These are phyloP conservation scores for Syrista parreyssii DNA, from an alignment of 2,888 invertebrate genomes.

Conservation along the genomic window DNA sequence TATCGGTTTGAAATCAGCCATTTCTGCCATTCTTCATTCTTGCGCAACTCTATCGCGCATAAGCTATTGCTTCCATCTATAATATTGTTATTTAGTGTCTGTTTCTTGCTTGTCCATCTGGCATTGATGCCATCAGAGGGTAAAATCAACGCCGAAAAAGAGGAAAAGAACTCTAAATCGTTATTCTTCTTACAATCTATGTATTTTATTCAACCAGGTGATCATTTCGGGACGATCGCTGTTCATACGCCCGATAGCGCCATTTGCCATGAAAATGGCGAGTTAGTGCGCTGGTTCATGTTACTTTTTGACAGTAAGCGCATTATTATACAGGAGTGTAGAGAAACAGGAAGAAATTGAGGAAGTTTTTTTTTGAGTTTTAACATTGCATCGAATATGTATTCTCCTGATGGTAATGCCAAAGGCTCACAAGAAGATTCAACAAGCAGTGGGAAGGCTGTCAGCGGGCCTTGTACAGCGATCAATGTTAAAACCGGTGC, in stretches of 20 bases:
- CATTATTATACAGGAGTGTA: conserved; percentile 28
- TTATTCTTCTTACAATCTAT: background rate
- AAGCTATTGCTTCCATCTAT: background rate
- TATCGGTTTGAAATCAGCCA: background rate
- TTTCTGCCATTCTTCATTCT: background rate
- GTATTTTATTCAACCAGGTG: background rate
- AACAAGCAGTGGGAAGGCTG: background rate
- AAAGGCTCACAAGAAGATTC: background rate
- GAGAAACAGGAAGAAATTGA: conserved; percentile 18
- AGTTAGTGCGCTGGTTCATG: conserved; percentile 29
- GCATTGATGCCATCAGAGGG: background rate
- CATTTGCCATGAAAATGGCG: conserved; percentile 31
- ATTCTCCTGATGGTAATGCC: conserved; percentile 13
- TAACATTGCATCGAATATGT: conserved; percentile 25
- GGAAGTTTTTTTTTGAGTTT: background rate
- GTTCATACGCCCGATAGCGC: background rate
- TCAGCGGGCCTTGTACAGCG: conserved; percentile 29
- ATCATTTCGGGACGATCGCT: background rate
- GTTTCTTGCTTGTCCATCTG: background rate
- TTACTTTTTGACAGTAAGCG: conserved; percentile 26
- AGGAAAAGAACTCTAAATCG: background rate
- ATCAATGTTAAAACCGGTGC: conserved; percentile 37
- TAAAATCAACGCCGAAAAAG: background rate
- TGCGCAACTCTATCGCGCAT: background rate
- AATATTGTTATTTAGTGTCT: background rate